Base-by-base conservation (phyloP, 2,888 invertebrate genomes). In the Acanthosoma haemorrhoidale region DNA sequence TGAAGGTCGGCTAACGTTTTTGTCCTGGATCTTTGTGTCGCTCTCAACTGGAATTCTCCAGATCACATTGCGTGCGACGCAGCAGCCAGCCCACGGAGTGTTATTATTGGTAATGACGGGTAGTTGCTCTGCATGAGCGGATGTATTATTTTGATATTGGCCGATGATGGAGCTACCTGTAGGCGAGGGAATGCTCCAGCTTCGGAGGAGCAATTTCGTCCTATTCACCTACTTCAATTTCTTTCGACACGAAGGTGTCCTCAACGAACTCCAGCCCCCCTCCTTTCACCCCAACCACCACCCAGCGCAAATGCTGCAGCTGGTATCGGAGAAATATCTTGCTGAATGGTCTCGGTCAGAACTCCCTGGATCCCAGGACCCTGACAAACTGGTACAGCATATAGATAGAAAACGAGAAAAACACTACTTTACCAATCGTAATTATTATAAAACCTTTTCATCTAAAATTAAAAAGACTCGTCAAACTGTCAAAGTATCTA, bases 101-200 rank as follows among this genome's bases (percentile, higher is more conserved):
- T 59, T 29, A 59, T 59, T 64, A 29, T 64, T 38, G 11, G 31
- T 64, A 64, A 64, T 64, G 41, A 64, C 29, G 29, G 15, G 31
- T 64, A 64, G 64, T 64, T 64, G 41, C 9, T 1, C 39, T 64
- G 25, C 15, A 6, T 64, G 64, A 21, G 25, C 64, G 64, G 64
- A 64, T 41, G 64, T 64, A 39, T 41, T 64, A 64, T 43, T 64
- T 64, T 64, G 64, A 64, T 64, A 64, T 64, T 64, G 64, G 43
- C 61, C 34, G n/a, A n/a, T n/a, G 61, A 64, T 43, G 21, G 64
- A 31, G 43, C 41, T 64, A 64, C 64, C 64, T 64, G 64, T 21
- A 41, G 29, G 15, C 59, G 43, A 25, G 11, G 16, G 61, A 61
- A 36, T 16, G 25, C 39, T 25, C 64, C 21, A 8, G 41, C 21